These are phyloP conservation scores for Mareca strepera DNA, from an alignment of 2,797 vertebrate genomes.

Conservation along the genomic window DNA sequence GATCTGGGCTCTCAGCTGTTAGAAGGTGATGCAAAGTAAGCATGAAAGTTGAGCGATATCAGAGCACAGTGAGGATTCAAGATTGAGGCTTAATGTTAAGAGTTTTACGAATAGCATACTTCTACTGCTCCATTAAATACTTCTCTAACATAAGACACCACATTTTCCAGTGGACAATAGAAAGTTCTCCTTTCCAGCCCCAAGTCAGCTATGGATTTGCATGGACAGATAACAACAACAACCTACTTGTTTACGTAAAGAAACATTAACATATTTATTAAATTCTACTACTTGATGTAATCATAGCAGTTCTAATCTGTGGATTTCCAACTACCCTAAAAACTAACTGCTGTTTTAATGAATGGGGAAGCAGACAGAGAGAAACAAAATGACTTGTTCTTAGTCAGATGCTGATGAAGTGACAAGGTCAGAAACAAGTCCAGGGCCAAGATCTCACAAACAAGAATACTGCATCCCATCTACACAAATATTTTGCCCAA, in stretches of 20 bases:
- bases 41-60: rapidly evolving
- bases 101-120: not conserved
- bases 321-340: not conserved
- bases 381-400: not conserved
- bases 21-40: not conserved
- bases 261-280: not conserved
- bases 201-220: not conserved
- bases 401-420: not conserved
- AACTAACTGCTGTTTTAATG: not conserved
- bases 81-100: not conserved
- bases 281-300: not conserved
- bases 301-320: not conserved
- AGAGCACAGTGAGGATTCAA: not conserved
- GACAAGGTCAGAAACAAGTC: not conserved
- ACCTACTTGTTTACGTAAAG: not conserved
- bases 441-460: not conserved
- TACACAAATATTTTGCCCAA: not conserved
- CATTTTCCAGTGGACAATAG: not conserved
- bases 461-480: not conserved
- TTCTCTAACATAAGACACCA: not conserved
- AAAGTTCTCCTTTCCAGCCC: not conserved
- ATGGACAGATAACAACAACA: not conserved
- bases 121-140: too few species aligned
- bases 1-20: not conserved
- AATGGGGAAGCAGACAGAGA: not conserved